These are phyloP conservation scores for Otis tarda DNA, from an alignment of 2,113 vertebrate species.

Conservation along the genomic window DNA sequence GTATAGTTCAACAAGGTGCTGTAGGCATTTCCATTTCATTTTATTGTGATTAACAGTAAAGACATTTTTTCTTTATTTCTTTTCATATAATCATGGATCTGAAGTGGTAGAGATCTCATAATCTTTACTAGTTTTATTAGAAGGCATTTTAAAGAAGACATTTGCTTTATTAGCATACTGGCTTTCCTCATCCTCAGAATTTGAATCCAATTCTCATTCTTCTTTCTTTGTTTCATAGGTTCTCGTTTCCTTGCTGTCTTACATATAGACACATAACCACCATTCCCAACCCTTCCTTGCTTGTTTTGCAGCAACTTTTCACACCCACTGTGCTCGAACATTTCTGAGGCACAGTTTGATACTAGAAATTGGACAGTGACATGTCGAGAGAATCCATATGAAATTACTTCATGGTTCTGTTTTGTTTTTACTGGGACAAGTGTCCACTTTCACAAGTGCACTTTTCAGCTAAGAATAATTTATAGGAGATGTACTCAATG, in stretches of 20 bases:
- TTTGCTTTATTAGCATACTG: neutral
- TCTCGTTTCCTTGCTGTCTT: slow-evolving; percentile 8
- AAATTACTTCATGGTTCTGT: neutral
- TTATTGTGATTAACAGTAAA: neutral
- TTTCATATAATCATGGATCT: neutral
- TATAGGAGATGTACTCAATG: neutral
- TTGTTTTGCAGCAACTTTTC: neutral
- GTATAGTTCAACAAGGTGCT: neutral
- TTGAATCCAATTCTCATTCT: neutral
- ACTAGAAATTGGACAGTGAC: neutral
- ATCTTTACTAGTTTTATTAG: neutral
- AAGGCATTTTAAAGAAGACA: neutral
- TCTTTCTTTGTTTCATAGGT: neutral
- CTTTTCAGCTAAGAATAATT: neutral
- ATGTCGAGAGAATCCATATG: neutral
- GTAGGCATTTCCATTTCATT: neutral
- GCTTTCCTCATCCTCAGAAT: neutral
- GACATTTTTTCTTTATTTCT: neutral
- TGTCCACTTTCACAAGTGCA: neutral
- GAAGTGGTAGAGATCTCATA: neutral
- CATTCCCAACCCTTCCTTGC: neutral
- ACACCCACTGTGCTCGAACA: neutral
- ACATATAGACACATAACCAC: neutral
- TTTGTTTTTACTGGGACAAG: neutral
- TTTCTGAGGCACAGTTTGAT: neutral